A percentile compares a stretch with the other conserved stretches of the same genome.
Conservation (phyloP, 2,888 invertebrate species). For the Lithophane leautieri region DNA sequence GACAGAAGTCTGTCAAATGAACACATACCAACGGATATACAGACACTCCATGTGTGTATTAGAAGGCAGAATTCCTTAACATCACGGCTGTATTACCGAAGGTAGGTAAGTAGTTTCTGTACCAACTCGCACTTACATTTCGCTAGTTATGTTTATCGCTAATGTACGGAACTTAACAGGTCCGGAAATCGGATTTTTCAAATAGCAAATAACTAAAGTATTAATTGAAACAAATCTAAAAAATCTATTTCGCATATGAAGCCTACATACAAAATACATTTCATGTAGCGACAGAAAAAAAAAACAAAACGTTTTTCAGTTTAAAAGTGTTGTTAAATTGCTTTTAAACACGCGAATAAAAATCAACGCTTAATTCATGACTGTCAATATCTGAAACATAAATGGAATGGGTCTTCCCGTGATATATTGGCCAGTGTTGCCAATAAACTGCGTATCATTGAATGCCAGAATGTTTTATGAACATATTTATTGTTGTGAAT, state of each 20-base stretch:
- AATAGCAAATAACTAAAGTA: background rate
- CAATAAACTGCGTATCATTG: constrained; percentile 66
- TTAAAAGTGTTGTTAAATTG: constrained; percentile 46
- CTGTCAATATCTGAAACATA: constrained; percentile 68
- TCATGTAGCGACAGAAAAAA: constrained; percentile 2
- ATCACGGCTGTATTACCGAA: background rate
- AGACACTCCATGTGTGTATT: background rate
- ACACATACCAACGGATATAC: background rate
- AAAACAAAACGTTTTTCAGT: constrained; percentile 19
- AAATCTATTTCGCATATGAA: background rate
- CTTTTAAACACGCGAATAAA: constrained; percentile 57
- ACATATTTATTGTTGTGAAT: constrained; percentile 47
- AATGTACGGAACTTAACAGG: background rate
- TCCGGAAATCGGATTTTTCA: no score
- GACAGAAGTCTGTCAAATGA: background rate
- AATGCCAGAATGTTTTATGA: constrained; percentile 59
- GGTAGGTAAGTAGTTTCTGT: no score
- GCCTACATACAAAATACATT: constrained; percentile 2
- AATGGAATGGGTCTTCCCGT: constrained; percentile 64
- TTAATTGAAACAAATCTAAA: background rate
- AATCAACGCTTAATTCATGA: constrained; percentile 66
- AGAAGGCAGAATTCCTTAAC: background rate
- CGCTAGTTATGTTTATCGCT: background rate
- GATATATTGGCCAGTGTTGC: constrained; percentile 62
- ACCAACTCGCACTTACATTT: background rate